Percentiles rank a stretch among this genome's conserved stretches.
phyloP scores from a whole-genome alignment of 64 coral and sea anemone species.

The Exaiptasia diaphana region DNA sequence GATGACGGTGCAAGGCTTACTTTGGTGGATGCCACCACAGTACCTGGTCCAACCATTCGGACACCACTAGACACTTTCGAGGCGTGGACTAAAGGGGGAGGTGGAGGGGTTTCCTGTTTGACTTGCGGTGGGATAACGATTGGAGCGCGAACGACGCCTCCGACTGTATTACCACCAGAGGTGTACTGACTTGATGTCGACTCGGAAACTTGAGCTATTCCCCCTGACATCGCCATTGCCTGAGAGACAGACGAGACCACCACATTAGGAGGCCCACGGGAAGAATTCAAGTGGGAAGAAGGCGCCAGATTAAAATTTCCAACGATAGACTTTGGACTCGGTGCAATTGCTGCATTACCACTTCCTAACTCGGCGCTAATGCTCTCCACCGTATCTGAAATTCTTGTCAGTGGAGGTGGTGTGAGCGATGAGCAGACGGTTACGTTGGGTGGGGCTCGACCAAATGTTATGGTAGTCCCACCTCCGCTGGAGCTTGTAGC shows the following conservation, averaged over 20 bases:
- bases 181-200: neutral
- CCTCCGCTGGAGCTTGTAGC: constrained; percentile 63
- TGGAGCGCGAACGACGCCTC: neutral
- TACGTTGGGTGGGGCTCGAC: constrained; percentile 69
- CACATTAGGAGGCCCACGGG: constrained; percentile 4
- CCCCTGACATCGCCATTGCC: neutral
- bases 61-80: neutral
- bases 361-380: neutral
- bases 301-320: neutral
- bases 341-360: neutral
- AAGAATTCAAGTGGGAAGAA: neutral
- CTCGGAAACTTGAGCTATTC: neutral
- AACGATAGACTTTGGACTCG: neutral
- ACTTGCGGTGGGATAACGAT: constrained; percentile 33
- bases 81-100: constrained; percentile 54
- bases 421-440: constrained; percentile 53
- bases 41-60: neutral
- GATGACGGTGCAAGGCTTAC: neutral
- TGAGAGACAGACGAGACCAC: neutral
- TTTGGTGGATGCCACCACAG: neutral
- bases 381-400: constrained; percentile 3
- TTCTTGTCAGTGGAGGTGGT: constrained; percentile 38
- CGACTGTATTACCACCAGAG: constrained; percentile 21
- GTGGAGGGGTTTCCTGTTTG: constrained; percentile 47
- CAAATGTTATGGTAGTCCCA: constrained; percentile 84